Conservation (phyloP, 1,140 invertebrate genomes). For the Geopemphigus sp. region DNA sequence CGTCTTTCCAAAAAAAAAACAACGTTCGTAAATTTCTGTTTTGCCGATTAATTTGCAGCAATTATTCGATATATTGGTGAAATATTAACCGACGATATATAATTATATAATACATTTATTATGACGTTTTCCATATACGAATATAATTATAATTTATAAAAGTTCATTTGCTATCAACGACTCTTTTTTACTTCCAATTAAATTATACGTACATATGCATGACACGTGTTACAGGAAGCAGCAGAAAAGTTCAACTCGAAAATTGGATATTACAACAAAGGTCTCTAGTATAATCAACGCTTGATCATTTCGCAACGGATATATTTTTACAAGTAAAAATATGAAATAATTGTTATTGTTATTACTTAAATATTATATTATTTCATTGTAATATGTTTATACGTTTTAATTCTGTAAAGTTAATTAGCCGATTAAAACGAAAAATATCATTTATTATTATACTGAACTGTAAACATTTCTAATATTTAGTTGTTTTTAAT, state of each 20-base stretch:
- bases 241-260: slow-evolving; percentile 26
- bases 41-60: neutral
- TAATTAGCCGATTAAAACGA: too few species aligned
- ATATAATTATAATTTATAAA: too few species aligned
- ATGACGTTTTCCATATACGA: too few species aligned
- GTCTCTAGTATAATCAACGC: slow-evolving; percentile 3
- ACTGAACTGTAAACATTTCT: too few species aligned
- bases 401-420: too few species aligned
- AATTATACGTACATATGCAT: neutral
- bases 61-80: neutral
- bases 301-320: neutral
- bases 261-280: slow-evolving; percentile 43
- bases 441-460: too few species aligned
- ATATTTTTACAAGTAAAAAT: neutral
- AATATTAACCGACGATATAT: neutral
- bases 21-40: neutral
- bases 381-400: neutral
- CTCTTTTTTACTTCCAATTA: neutral
- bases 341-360: too few species aligned
- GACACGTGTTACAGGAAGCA: slow-evolving; percentile 20
- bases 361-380: neutral
- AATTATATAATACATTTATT: too few species aligned
- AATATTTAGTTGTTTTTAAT: too few species aligned
- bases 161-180: neutral
- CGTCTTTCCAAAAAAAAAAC: neutral